Base-by-base conservation (phyloP, 2,113 vertebrate genomes). In the Corvus hawaiiensis region DNA sequence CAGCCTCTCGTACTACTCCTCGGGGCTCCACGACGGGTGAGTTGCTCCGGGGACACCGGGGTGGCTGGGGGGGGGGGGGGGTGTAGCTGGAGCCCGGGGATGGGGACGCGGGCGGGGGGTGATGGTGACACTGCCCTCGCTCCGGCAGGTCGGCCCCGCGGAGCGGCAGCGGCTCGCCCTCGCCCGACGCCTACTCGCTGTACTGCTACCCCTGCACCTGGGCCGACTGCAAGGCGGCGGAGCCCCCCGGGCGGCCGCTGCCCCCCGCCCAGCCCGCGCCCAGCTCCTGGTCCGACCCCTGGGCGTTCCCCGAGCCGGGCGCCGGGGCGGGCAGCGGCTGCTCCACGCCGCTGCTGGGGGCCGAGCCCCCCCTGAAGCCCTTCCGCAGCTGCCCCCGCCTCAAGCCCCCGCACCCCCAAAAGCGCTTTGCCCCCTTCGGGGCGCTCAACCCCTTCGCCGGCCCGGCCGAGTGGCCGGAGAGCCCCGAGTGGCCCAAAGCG, bases 141-240 rank as follows among this genome's bases (percentile, higher is more conserved):
- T 21, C 46, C 46, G 46, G 20, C 46, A 46, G 46, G 46, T 46
- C 46, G 46, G 46, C 46, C 46, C 46, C 46, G 46, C 46, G 46
- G 46, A 46, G 46, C 46, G 46, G 46, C 46, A 46, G 46, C 46
- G 46, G 46, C 46, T 46, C 46, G 46, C 46, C 46, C 46, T 46
- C 46, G 20, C 46, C 99, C 0, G 99, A 99, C 49, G 97, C 99
- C 11, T 98, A 98, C 89, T 99, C 99, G 28, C 97, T 99, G 15
- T 99, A 99, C 96, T 99, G 99, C 96, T 99, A 99, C 92, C 99
- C 99, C 1, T 99, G 99, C 93, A 98, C 99, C 7, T 99, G 99
- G 99, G 98, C 98, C 1, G 99, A 99, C 96, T 99, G 99, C 96
- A 99, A 99, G 75, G 98, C 97, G 7, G 98, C 98, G 13, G 99